phyloP scores from a whole-genome alignment of 2,888 invertebrate genomes.

The Rotaria macrura region DNA sequence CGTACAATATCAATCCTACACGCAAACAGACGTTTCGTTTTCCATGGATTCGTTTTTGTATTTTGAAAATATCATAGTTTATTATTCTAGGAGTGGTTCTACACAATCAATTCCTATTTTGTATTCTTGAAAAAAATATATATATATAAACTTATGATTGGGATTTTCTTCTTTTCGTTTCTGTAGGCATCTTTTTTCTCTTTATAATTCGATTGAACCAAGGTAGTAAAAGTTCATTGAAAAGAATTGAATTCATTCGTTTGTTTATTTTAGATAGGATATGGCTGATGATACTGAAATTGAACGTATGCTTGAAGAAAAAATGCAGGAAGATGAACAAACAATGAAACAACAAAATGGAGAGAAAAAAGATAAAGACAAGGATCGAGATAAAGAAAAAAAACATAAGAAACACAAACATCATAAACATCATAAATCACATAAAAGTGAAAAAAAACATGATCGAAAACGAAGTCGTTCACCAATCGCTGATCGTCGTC shows the following conservation, averaged over 20 bases:
- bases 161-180: not conserved
- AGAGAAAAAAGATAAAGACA: not conserved
- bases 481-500: not conserved
- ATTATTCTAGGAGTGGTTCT: constrained; percentile 12
- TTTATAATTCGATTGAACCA: not conserved
- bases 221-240: not conserved
- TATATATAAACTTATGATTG: not conserved
- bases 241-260: not conserved
- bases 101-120: not conserved
- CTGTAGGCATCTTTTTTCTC: not conserved
- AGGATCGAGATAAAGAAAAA: not conserved
- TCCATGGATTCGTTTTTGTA: not conserved
- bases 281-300: constrained; percentile 6
- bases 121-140: not conserved
- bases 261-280: not conserved
- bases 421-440: not conserved
- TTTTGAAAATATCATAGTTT: not conserved
- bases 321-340: not conserved
- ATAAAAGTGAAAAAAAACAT: constrained; percentile 6
- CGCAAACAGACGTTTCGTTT: not conserved
- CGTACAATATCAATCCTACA: not conserved
- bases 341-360: not conserved
- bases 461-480: not conserved
- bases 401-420: not conserved
- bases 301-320: constrained; percentile 12